Conservation (phyloP, 2,797 vertebrate species). For the Ataeniobius toweri region DNA sequence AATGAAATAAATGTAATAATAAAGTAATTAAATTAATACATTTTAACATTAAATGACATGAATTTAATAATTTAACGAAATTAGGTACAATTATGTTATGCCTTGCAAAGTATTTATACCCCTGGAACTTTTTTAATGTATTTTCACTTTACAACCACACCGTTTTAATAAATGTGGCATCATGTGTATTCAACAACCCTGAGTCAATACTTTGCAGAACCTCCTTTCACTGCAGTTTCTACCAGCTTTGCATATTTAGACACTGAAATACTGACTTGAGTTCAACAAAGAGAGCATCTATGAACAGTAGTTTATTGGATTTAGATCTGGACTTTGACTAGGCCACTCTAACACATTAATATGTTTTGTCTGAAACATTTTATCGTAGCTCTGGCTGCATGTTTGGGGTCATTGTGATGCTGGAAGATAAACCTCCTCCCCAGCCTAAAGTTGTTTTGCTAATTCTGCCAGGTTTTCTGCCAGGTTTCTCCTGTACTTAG, state of each 20-base stretch:
- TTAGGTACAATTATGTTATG: background rate
- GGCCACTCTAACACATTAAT: background rate
- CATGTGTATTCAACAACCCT: background rate
- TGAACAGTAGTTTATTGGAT: background rate
- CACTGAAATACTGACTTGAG: background rate
- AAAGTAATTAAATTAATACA: no score
- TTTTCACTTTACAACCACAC: no score
- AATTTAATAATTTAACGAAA: background rate
- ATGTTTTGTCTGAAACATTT: no score
- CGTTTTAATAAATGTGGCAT: no score
- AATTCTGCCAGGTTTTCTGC: background rate
- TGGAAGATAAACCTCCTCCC: no score
- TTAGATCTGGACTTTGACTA: background rate
- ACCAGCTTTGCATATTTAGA: background rate
- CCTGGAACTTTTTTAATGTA: background rate
- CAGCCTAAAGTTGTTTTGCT: no score
- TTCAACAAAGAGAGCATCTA: background rate
- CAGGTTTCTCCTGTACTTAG: background rate
- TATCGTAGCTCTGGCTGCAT: no score
- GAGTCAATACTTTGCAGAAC: background rate
- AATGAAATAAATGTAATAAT: no score
- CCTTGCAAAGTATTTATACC: background rate
- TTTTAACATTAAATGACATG: background rate
- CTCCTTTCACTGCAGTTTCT: background rate
- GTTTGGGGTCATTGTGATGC: no score